A percentile compares a stretch with the other conserved stretches of the same genome.
phyloP scores from a whole-genome alignment of 2,888 invertebrate species.

The Agrochola lychnidis region DNA sequence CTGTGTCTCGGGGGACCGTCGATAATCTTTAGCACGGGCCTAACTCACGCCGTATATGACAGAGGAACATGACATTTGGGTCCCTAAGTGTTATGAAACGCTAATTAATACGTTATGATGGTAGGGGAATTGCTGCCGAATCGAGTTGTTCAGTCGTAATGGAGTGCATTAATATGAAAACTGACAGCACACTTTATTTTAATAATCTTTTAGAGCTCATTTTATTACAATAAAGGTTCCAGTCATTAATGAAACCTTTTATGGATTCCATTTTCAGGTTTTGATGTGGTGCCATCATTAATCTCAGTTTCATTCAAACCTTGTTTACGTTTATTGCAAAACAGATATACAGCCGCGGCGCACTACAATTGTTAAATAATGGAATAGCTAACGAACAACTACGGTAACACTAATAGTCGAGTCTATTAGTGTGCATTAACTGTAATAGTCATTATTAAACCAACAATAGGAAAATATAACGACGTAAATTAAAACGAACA shows the following conservation, averaged over 20 bases:
- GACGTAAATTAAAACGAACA: constrained; percentile 75
- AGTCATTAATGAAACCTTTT: constrained; percentile 30
- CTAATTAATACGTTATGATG: constrained; percentile 76
- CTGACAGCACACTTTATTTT: constrained; percentile 72
- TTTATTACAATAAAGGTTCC: constrained; percentile 22
- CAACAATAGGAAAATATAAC: constrained; percentile 73
- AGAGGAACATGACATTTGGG: constrained; percentile 72
- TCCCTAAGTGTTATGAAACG: constrained; percentile 71
- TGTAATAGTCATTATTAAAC: constrained; percentile 63
- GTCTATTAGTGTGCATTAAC: constrained; percentile 50
- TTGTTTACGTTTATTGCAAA: constrained; percentile 31
- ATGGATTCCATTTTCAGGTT: constrained; percentile 35
- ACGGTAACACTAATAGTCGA: constrained; percentile 33
- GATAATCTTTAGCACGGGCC: constrained; percentile 69
- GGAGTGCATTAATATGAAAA: constrained; percentile 73
- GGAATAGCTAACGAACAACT: constrained; percentile 37
- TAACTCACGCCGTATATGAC: constrained; percentile 72
- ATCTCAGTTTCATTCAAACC: constrained; percentile 39
- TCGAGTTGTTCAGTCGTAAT: constrained; percentile 68
- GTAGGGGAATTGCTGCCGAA: constrained; percentile 68
- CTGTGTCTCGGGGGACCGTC: constrained; percentile 50
- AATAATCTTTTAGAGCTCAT: constrained; percentile 40
- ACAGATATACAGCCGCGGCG: constrained; percentile 16
- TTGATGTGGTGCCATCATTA: constrained; percentile 26
- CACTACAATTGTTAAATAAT: constrained; percentile 27